These are phyloP conservation scores for Drosophila pallidifrons DNA, from an alignment of 1,140 invertebrate genomes.

Conservation along the genomic window DNA sequence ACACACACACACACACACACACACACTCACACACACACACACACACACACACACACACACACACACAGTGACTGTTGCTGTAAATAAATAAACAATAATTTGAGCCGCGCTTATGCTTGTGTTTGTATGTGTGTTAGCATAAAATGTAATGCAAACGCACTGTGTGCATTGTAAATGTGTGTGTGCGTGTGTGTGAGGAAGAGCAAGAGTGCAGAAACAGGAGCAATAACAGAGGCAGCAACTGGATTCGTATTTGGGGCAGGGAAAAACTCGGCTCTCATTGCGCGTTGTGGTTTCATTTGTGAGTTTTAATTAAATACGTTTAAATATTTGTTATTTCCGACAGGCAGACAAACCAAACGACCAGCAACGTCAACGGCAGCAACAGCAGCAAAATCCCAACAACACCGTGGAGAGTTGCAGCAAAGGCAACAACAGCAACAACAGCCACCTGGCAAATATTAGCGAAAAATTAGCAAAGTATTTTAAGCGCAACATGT, in stretches of 20 bases:
- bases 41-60: conserved; percentile 26
- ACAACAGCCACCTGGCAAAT: conserved; percentile 65
- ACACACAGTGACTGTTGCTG: conserved; percentile 48
- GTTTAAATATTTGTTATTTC: conserved; percentile 82
- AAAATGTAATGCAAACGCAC: conserved; percentile 48
- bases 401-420: conserved; percentile 6
- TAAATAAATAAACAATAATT: conserved; percentile 81
- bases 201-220: conserved; percentile 13
- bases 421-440: conserved; percentile 1
- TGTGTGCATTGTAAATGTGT: neutral
- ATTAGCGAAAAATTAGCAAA: conserved; percentile 82
- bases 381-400: conserved; percentile 29
- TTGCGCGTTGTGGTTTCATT: conserved; percentile 77
- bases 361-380: conserved; percentile 25
- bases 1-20: conserved; percentile 26
- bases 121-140: conserved; percentile 19
- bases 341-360: conserved; percentile 68
- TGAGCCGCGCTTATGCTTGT: conserved; percentile 42
- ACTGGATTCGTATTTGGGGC: neutral
- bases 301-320: conserved; percentile 83
- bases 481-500: conserved; percentile 80
- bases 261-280: conserved; percentile 33
- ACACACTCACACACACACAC: conserved; percentile 11
- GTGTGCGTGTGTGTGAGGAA: neutral
- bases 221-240: neutral